These are phyloP conservation scores for Grallaria varia DNA, from an alignment of 2,113 vertebrate species.

Conservation along the genomic window DNA sequence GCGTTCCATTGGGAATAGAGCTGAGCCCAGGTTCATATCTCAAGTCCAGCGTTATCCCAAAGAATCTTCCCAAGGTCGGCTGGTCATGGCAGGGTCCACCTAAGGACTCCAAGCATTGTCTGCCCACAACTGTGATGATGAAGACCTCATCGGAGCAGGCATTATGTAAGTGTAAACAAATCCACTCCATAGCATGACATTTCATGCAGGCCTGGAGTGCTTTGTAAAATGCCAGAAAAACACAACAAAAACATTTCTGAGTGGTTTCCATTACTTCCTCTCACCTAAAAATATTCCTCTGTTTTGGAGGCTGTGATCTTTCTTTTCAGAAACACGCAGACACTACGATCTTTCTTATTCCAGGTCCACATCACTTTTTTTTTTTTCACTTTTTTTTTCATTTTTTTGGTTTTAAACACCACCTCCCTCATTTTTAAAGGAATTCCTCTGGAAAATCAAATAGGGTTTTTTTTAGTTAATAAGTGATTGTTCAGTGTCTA, in stretches of 20 bases:
- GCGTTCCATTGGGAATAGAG: neutral
- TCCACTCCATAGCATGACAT: neutral
- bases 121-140: neutral
- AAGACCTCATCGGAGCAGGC: neutral
- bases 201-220: neutral
- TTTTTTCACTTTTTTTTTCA: neutral
- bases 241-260: slow-evolving; percentile 19
- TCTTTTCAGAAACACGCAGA: neutral
- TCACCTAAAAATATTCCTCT: slow-evolving; percentile 10
- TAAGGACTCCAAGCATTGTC: neutral
- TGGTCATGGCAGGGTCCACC: neutral
- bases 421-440: neutral
- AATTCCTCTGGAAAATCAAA: neutral
- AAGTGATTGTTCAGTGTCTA: neutral
- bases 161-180: neutral
- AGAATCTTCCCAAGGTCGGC: neutral
- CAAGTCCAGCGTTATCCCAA: neutral
- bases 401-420: no score
- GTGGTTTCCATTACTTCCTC: slow-evolving; percentile 29
- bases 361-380: neutral
- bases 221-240: slow-evolving; percentile 40
- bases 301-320: neutral
- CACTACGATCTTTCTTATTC: neutral
- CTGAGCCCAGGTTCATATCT: neutral
- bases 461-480: neutral